A percentile compares a stretch with the other conserved stretches of the same genome.
phyloP scores from a whole-genome alignment of 2,888 invertebrate species.

The Argyresthia goedartella region DNA sequence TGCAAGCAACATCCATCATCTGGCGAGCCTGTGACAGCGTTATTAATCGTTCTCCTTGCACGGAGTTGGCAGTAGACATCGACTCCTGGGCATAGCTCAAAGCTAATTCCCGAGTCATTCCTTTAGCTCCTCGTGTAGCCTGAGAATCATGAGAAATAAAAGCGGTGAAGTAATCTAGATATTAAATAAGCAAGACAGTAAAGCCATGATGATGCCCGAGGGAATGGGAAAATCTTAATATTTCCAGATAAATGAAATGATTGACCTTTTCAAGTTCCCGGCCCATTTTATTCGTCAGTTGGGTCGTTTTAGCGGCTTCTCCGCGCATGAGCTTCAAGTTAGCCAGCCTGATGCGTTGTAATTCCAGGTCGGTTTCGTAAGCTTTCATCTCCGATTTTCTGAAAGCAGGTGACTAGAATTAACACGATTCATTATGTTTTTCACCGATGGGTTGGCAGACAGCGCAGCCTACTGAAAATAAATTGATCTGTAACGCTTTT shows the following conservation, averaged over 20 bases:
- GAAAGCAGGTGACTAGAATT: background rate
- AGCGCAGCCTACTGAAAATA: too few species aligned
- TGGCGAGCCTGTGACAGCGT: background rate
- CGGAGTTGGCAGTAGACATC: background rate
- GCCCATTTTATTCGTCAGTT: slow-evolving; percentile 52
- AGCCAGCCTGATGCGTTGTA: slow-evolving; percentile 46
- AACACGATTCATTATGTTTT: too few species aligned
- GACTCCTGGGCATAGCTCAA: background rate
- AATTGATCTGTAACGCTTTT: too few species aligned
- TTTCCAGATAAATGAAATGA: background rate
- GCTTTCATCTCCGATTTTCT: slow-evolving; percentile 54
- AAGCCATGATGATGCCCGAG: too few species aligned
- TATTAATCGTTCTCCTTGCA: background rate
- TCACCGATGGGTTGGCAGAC: too few species aligned
- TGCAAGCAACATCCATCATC: background rate
- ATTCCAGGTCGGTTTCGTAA: slow-evolving; percentile 48
- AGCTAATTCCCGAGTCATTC: background rate
- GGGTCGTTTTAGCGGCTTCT: slow-evolving; percentile 30
- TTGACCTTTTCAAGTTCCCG: slow-evolving; percentile 51
- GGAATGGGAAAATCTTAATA: too few species aligned
- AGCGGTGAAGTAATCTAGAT: too few species aligned
- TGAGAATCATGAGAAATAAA: background rate
- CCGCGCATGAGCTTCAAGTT: slow-evolving; percentile 52
- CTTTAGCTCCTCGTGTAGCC: background rate
- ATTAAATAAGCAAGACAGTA: too few species aligned